Conservation (phyloP, 2,797 vertebrate genomes). For the Girardinus metallicus region DNA sequence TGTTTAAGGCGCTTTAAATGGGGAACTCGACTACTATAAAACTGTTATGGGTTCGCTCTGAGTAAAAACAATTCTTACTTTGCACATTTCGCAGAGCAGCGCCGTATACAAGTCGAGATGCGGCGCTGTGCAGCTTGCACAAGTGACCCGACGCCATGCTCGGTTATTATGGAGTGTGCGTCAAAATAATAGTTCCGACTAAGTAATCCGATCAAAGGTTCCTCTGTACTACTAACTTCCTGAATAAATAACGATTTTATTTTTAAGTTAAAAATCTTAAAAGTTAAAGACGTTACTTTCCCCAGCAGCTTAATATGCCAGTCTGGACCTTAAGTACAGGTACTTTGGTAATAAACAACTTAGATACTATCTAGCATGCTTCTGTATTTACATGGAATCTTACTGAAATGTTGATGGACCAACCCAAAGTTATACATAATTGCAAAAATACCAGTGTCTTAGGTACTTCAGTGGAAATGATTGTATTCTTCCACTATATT, state of each 20-base stretch:
- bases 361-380: neutral
- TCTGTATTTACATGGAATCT: neutral
- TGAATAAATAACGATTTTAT: neutral
- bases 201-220: constrained; percentile 10
- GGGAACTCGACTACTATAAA: neutral
- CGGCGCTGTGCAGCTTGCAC: constrained; percentile 43
- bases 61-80: constrained; percentile 49
- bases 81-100: constrained; percentile 7
- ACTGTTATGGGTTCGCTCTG: neutral
- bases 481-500: neutral
- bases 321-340: neutral
- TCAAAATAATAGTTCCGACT: constrained; percentile 44
- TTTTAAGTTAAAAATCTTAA: neutral
- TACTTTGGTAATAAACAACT: neutral
- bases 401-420: neutral
- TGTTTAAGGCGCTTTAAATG: neutral
- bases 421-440: neutral
- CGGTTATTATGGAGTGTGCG: constrained; percentile 5
- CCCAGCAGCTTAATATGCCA: neutral
- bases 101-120: constrained; percentile 15
- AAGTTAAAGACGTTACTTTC: neutral
- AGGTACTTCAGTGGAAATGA: neutral
- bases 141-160: constrained; percentile 74
- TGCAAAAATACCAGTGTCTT: neutral
- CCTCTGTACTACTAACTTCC: constrained; percentile 20